Conservation (phyloP, 2,888 invertebrate genomes). For the Stegophylla sp. region DNA sequence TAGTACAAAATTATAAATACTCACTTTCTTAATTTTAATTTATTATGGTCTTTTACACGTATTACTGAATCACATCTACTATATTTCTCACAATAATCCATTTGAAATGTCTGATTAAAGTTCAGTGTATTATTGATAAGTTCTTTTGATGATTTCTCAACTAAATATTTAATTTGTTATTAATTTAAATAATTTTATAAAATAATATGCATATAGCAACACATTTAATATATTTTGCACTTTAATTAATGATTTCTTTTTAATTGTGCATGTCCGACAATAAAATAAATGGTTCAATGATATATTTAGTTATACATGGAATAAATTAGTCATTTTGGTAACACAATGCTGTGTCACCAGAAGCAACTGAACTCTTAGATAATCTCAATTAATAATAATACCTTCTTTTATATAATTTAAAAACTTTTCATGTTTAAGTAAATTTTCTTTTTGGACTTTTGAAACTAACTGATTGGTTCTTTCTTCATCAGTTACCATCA, state of each 20-base stretch:
- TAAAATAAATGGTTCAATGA: too few relatives aligned
- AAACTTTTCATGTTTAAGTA: conserved; percentile 29
- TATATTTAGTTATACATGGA: neutral
- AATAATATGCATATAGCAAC: neutral
- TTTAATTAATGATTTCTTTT: neutral
- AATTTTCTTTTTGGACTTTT: conserved; percentile 30
- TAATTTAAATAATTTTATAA: too few relatives aligned
- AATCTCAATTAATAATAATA: conserved; percentile 12
- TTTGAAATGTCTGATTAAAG: conserved; percentile 33
- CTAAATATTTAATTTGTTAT: conserved; percentile 11
- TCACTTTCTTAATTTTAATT: conserved; percentile 21
- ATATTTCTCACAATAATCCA: conserved; percentile 49
- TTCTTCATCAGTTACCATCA: conserved; percentile 39
- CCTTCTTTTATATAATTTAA: conserved; percentile 42
- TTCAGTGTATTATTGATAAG: conserved; percentile 38
- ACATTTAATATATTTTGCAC: neutral
- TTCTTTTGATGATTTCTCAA: conserved; percentile 36
- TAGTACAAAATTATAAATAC: neutral
- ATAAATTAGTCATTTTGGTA: neutral
- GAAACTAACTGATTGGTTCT: conserved; percentile 36
- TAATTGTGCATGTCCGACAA: too few relatives aligned
- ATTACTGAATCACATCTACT: conserved; percentile 38
- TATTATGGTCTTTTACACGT: neutral
- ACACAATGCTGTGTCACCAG: neutral
- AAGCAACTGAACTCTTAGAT: neutral